Base-by-base conservation (phyloP, 2,797 vertebrate genomes). In the Macropodus opercularis region DNA sequence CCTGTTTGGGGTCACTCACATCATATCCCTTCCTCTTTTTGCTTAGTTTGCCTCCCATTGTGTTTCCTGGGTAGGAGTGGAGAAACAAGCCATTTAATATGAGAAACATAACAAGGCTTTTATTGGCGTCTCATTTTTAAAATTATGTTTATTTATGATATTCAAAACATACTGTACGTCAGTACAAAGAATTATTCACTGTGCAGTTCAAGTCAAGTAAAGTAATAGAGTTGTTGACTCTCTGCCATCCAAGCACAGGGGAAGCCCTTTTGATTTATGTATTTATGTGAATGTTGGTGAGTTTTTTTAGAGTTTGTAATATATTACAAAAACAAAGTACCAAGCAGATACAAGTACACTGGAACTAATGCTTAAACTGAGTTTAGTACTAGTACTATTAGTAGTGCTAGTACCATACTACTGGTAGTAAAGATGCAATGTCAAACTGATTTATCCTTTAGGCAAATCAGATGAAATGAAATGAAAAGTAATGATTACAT, bases 21-120 rank as follows among this genome's bases (percentile, higher is more conserved):
- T 96, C 97, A 85, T 98, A 98, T 47, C 94, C 96, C 95, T 98
- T 99, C 94, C 94, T 99, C 91, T 94, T 97, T 93, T 94, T 98
- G 92, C 95, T 97, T 79, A 99, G 87, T 87, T 96, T 98, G 75
- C 93, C 96, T 93, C 98, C 98, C 98, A 99, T 99, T 75, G 54
- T 89, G 80, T 65, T 38, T 79, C 87, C 92, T 94, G 14, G 39
- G 24, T 75, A 76, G 32, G 77, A 71, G 2, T 47, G n/a, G 18
- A 80, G 27, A 46, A 46, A 49, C 23, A 6, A 36, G 22, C 70
- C 32, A 68, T 24, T 80, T 64, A 65, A 31, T 70, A 64, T 49
- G 17, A 46, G 18, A 17, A 7, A 56, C 19, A 46, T 47, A 32
- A 67, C 6, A 57, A 6, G 14, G 23, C 55, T 48, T 40, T 14